phyloP scores from a whole-genome alignment of 2,888 invertebrate species.

The Isotomurus palustris region DNA sequence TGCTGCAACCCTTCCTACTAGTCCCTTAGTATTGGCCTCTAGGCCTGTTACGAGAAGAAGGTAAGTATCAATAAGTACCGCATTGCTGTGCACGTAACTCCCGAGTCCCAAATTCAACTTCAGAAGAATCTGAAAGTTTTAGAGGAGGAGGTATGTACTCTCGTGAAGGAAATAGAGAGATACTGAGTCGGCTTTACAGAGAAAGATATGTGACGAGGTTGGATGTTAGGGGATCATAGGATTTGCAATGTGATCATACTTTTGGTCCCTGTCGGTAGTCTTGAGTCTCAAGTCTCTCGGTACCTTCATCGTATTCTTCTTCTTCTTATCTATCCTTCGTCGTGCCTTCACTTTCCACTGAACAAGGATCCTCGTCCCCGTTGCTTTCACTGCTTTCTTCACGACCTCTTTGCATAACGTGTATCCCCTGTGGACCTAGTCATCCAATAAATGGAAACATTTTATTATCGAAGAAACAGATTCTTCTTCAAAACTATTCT shows the following conservation, averaged over 20 bases:
- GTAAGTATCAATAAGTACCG: conserved; percentile 60
- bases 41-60: conserved; percentile 68
- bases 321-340: not conserved
- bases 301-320: not conserved
- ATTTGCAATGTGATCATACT: no score
- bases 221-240: no score
- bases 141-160: no score
- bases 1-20: conserved; percentile 35
- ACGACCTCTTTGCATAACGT: no score
- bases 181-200: no score
- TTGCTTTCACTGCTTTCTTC: not conserved
- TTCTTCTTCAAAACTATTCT: no score
- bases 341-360: not conserved
- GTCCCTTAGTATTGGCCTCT: conserved; percentile 65
- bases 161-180: no score
- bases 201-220: no score
- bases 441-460: no score
- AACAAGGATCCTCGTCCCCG: not conserved
- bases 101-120: not conserved
- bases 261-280: not conserved
- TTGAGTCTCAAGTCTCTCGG: not conserved
- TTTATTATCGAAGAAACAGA: no score
- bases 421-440: no score
- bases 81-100: not conserved
- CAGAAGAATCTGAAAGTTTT: not conserved